phyloP scores from a whole-genome alignment of 2,888 invertebrate species.

The Danaus chrysippus region DNA sequence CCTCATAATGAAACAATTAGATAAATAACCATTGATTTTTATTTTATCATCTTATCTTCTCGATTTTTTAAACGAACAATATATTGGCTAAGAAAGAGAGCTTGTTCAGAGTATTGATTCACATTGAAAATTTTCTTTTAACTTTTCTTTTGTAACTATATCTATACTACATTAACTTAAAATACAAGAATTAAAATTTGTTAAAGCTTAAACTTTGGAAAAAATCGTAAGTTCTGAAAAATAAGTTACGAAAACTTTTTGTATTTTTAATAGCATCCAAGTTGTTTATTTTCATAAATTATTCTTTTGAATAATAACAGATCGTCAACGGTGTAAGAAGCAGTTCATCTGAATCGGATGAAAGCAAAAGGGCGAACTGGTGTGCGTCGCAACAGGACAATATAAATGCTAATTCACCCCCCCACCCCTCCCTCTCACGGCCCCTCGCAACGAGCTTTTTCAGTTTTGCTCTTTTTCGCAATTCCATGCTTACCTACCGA shows the following conservation, averaged over 20 bases:
- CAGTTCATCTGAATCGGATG: slow-evolving; percentile 8
- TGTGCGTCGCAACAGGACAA: slow-evolving; percentile 32
- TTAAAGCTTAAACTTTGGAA: too few relatives aligned
- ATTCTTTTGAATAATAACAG: slow-evolving; percentile 4
- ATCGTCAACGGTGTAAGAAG: slow-evolving; percentile 17
- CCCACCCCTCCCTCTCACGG: slow-evolving; percentile 20
- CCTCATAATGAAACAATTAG: slow-evolving; percentile 1
- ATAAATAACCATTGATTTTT: background rate
- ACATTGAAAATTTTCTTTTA: too few relatives aligned
- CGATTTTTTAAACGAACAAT: too few relatives aligned
- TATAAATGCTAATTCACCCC: slow-evolving; percentile 35
- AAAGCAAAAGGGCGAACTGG: slow-evolving; percentile 25
- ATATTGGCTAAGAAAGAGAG: too few relatives aligned
- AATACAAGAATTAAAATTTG: too few relatives aligned
- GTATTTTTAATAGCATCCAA: background rate
- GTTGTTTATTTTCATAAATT: slow-evolving; percentile 4
- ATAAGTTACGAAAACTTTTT: too few relatives aligned
- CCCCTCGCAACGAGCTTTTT: slow-evolving; percentile 45
- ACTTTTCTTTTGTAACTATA: too few relatives aligned
- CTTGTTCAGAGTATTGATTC: too few relatives aligned
- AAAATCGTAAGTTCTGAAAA: too few relatives aligned
- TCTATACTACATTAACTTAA: too few relatives aligned
- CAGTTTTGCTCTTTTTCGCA: slow-evolving; percentile 23
- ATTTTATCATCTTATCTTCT: too few relatives aligned
- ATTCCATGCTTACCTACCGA: slow-evolving; percentile 40